Percentiles rank a stretch among this genome's conserved stretches.
phyloP scores from a whole-genome alignment of 2,797 vertebrate genomes.

The Coilia nasus region DNA sequence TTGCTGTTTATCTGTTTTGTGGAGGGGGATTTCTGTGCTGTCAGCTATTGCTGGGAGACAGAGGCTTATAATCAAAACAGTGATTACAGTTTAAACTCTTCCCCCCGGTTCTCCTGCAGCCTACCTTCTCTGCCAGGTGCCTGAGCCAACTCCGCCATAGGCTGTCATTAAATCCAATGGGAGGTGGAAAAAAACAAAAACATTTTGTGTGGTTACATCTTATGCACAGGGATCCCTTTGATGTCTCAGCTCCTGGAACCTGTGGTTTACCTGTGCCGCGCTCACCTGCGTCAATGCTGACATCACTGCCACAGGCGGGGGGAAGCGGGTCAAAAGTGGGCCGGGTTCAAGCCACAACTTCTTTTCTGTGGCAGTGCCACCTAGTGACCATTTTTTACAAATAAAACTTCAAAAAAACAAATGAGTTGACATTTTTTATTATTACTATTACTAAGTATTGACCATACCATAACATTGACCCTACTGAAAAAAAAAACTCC shows the following conservation, averaged over 20 bases:
- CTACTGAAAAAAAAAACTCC: not conserved
- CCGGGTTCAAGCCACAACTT: constrained; percentile 5
- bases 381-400: constrained; percentile 20
- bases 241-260: constrained; percentile 37
- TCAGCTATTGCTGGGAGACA: constrained; percentile 38
- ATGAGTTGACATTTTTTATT: not conserved
- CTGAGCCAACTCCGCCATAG: constrained; percentile 38
- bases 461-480: not conserved
- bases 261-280: constrained; percentile 35
- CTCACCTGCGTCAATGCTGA: constrained; percentile 44
- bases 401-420: not conserved
- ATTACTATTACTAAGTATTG: not conserved
- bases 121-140: constrained; percentile 41
- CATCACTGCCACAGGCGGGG: constrained; percentile 32
- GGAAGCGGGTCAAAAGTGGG: constrained; percentile 29
- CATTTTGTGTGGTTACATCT: constrained; percentile 24
- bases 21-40: constrained; percentile 29
- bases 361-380: not conserved
- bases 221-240: constrained; percentile 26
- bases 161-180: constrained; percentile 45
- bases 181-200: constrained; percentile 30
- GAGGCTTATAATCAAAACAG: constrained; percentile 46
- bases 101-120: constrained; percentile 26
- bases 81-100: constrained; percentile 42
- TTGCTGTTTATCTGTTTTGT: constrained; percentile 39